A percentile compares a stretch with the other conserved stretches of the same genome.
Evolutionary conservation across 92 coral and sea anemone species (phyloP).

Genomic region (Hydrozoanthus gracilis): DNA sequence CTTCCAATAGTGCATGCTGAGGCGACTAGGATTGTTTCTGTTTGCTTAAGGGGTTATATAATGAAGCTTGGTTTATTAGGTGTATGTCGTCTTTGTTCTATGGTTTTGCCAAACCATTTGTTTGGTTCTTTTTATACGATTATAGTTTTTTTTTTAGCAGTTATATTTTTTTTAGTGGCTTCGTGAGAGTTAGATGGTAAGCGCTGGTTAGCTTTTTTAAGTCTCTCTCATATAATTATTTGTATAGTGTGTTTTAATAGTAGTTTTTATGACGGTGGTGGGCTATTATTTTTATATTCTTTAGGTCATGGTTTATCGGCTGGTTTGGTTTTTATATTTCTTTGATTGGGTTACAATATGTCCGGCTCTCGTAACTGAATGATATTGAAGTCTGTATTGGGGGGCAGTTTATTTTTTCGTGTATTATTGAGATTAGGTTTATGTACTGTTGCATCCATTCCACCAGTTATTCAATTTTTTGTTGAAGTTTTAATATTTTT

Average conservation of each 20-base stretch:
- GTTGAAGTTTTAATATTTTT: no score
- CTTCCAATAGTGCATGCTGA: constrained; percentile 6
- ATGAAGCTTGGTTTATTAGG: constrained; percentile 8
- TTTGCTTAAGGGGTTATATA: constrained; percentile 1
- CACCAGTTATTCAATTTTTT: no score
- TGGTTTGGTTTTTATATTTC: neutral
- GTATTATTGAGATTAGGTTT: no score
- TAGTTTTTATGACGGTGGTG: neutral
- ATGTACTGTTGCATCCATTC: no score
- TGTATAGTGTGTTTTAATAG: neutral
- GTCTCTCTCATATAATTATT: neutral
- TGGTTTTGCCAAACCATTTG: neutral
- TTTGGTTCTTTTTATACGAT: neutral
- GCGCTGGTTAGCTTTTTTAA: neutral
- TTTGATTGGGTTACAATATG: neutral
- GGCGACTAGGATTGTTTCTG: neutral
- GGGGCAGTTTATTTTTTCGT: no score
- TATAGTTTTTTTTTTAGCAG: neutral
- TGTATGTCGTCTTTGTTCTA: neutral
- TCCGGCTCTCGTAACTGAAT: no score
- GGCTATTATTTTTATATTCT: neutral
- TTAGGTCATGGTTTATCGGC: neutral
- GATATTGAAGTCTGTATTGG: no score
- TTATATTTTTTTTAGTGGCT: neutral
- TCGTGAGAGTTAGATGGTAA: neutral